phyloP scores from a whole-genome alignment of 2,113 vertebrate species.

The Astur gentilis region DNA sequence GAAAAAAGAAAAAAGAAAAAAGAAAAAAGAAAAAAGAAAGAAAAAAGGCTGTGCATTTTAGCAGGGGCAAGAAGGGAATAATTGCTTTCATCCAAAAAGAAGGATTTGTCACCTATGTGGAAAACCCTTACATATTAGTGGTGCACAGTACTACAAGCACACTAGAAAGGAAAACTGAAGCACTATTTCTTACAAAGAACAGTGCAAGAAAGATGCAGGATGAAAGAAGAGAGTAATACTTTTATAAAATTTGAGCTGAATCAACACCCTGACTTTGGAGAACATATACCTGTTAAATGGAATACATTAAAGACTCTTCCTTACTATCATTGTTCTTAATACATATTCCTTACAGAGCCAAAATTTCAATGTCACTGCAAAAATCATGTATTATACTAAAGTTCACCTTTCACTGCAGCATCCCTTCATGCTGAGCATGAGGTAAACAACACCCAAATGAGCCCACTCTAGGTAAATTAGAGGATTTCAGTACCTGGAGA shows the following conservation, averaged over 20 bases:
- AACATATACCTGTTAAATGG: not conserved
- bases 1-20: not conserved
- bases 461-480: not conserved
- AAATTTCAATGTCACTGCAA: not conserved
- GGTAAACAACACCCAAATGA: not conserved
- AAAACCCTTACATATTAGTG: not conserved
- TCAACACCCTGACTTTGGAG: not conserved
- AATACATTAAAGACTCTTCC: not conserved
- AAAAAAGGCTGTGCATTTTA: not conserved
- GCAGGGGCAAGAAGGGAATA: not conserved
- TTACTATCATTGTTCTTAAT: not conserved
- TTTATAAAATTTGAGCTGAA: not conserved
- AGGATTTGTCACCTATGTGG: not conserved
- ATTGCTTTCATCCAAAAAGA: not conserved
- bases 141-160: not conserved
- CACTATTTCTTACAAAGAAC: not conserved
- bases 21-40: too few species aligned
- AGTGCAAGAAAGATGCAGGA: not conserved
- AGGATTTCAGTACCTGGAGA: not conserved
- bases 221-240: not conserved
- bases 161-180: not conserved
- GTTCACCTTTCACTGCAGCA: not conserved
- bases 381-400: accelerated
- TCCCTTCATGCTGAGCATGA: not conserved
- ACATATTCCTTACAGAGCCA: not conserved